Conservation (phyloP, 2,797 vertebrate species). For the Masticophis lateralis region DNA sequence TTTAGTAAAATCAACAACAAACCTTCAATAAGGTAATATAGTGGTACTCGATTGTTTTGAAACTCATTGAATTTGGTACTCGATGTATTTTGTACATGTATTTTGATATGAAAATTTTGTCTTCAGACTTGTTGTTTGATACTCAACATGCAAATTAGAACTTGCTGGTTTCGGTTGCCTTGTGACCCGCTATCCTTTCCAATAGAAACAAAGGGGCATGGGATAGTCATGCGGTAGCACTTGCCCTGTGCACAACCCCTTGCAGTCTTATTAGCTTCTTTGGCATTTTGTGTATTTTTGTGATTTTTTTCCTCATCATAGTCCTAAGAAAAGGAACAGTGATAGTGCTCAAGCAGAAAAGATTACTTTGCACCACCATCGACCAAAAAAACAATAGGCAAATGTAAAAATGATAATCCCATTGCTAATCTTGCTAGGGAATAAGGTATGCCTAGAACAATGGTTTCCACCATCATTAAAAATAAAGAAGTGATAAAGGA, state of each 20-base stretch:
- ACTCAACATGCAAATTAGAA: neutral
- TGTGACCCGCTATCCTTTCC: neutral
- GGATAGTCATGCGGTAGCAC: neutral
- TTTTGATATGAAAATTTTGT: neutral
- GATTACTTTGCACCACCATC: neutral
- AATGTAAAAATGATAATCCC: neutral
- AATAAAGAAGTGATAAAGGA: neutral
- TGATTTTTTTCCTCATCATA: neutral
- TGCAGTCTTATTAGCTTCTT: neutral
- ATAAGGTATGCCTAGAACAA: neutral
- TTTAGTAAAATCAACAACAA: neutral
- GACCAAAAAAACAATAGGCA: neutral
- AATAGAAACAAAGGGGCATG: neutral
- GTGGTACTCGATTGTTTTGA: neutral
- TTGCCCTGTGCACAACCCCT: neutral
- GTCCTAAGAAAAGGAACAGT: neutral
- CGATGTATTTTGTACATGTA: neutral
- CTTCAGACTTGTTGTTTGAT: neutral
- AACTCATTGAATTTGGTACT: neutral
- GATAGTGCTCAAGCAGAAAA: neutral
- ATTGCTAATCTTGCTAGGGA: neutral
- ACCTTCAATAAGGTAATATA: neutral
- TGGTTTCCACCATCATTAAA: neutral
- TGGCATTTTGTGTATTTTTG: neutral
- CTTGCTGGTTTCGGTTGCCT: neutral